phyloP scores from a whole-genome alignment of 2,797 vertebrate species.

The Scyliorhinus canicula region DNA sequence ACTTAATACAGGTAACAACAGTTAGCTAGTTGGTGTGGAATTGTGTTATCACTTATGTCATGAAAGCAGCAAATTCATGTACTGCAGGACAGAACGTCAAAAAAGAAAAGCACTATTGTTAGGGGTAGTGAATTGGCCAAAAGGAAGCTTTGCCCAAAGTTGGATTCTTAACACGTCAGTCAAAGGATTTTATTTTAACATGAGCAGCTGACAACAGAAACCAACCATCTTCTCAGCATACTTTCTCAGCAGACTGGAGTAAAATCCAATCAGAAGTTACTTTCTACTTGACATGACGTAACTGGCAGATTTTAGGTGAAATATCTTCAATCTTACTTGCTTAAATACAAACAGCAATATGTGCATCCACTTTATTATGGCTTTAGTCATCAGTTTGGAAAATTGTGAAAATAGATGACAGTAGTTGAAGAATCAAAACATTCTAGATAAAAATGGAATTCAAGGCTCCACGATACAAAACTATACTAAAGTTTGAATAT shows the following conservation, averaged over 20 bases:
- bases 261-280: not conserved
- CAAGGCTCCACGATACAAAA: not conserved
- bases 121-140: not conserved
- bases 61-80: not conserved
- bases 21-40: not conserved
- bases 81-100: not conserved
- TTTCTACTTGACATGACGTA: not conserved
- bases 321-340: not conserved
- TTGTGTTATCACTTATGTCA: not conserved
- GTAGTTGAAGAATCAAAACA: not conserved
- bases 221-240: not conserved
- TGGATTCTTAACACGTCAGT: not conserved
- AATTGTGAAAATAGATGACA: not conserved
- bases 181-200: not conserved
- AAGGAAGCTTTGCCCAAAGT: not conserved
- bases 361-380: not conserved
- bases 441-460: not conserved
- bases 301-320: not conserved
- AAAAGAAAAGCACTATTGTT: not conserved
- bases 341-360: not conserved
- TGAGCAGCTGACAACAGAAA: not conserved
- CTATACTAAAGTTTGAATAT: not conserved
- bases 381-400: not conserved
- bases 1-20: not conserved
- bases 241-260: not conserved